Conservation (phyloP, 2,888 invertebrate genomes). For the Himalopsyche japonica region DNA sequence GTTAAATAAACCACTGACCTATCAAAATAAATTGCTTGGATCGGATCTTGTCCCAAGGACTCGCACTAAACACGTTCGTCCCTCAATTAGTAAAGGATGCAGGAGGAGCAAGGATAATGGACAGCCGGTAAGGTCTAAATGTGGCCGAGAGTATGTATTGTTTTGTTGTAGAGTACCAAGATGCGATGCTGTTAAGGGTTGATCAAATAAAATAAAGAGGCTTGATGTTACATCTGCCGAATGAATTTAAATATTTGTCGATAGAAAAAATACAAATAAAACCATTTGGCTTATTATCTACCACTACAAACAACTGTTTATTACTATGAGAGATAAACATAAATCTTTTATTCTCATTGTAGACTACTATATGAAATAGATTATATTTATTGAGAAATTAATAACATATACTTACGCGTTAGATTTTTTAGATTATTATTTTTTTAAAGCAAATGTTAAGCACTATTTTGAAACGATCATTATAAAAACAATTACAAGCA, state of each 20-base stretch:
- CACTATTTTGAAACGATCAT: too few species aligned
- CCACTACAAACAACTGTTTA: too few species aligned
- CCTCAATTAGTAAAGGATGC: constrained; percentile 18
- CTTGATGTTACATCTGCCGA: not conserved
- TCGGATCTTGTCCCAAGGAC: not conserved
- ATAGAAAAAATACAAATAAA: not conserved
- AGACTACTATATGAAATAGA: too few species aligned
- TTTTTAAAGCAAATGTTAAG: too few species aligned
- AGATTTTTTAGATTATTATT: too few species aligned
- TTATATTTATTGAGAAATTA: too few species aligned
- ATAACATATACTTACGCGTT: too few species aligned
- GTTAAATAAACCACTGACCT: not conserved
- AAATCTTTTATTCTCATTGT: too few species aligned
- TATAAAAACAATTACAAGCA: too few species aligned
- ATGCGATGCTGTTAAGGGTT: not conserved
- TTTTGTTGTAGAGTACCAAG: not conserved
- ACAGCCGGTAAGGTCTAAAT: not conserved
- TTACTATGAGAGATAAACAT: not conserved
- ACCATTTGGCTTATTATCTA: not conserved
- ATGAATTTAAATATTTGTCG: not conserved
- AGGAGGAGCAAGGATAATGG: constrained; percentile 4
- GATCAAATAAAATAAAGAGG: not conserved
- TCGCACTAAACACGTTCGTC: not conserved
- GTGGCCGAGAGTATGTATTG: not conserved
- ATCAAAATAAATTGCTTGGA: not conserved